A percentile compares a stretch with the other conserved stretches of the same genome.
Evolutionary conservation across 2,888 invertebrate species (phyloP).

Genomic region (Heterodera filipjevi): DNA sequence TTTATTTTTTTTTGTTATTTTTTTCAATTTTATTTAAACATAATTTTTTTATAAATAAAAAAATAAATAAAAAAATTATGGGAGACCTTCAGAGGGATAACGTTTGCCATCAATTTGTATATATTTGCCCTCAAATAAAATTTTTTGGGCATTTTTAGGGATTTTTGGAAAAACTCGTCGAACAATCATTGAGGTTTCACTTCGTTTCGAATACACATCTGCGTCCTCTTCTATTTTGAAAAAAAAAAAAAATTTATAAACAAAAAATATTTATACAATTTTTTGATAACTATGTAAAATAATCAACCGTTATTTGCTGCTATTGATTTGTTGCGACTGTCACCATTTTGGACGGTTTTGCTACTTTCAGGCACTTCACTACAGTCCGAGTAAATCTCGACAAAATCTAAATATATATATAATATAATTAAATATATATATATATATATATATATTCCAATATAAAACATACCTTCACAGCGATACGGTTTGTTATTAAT

Average conservation of each 20-base stretch:
- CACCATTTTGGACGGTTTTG: background rate
- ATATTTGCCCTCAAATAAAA: background rate
- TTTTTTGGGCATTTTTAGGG: background rate
- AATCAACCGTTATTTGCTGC: background rate
- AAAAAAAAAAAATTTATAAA: background rate
- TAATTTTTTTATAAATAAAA: background rate
- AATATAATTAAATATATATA: background rate
- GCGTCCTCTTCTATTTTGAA: background rate
- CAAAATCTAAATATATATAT: background rate
- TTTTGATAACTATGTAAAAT: background rate
- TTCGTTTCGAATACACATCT: background rate
- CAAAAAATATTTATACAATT: background rate
- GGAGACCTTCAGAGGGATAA: background rate
- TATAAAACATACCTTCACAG: background rate
- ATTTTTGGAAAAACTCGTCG: conserved; percentile 4
- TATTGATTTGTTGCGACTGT: background rate
- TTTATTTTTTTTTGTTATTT: background rate
- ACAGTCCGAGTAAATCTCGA: background rate
- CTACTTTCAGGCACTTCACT: background rate
- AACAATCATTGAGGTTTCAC: conserved; percentile 2
- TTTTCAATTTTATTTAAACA: background rate
- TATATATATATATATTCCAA: background rate
- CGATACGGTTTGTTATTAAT: background rate
- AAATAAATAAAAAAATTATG: too few species aligned
- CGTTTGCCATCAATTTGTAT: background rate